A percentile compares a stretch with the other conserved stretches of the same genome.
These are phyloP conservation scores for Eucidaris tribuloides DNA, from an alignment of 35 echinoderm and acorn worm species.

Conservation along the genomic window DNA sequence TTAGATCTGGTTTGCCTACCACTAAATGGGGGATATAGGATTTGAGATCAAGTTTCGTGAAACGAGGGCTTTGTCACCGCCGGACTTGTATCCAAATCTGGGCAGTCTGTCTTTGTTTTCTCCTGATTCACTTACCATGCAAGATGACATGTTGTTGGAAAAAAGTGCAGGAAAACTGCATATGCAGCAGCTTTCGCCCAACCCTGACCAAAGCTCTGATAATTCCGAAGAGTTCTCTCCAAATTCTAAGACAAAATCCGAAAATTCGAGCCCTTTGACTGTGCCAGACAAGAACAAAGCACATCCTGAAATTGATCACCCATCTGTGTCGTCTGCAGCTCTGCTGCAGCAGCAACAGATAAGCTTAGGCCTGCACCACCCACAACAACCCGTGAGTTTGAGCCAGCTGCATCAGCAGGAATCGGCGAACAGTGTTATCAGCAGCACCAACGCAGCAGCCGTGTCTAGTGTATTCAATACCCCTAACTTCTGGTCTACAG, in stretches of 20 bases:
- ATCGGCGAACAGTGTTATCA: conserved; percentile 15
- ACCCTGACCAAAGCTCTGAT: conserved; percentile 81
- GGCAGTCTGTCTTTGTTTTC: conserved; percentile 97
- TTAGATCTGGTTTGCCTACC: not conserved
- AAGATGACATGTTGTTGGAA: conserved; percentile 98
- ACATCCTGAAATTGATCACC: conserved; percentile 18
- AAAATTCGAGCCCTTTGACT: conserved; percentile 85
- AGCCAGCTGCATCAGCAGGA: conserved; percentile 26
- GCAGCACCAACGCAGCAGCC: conserved; percentile 72
- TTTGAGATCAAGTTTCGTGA: conserved; percentile 56
- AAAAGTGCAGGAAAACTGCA: conserved; percentile 97
- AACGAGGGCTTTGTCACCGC: conserved; percentile 91
- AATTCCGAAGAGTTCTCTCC: conserved; percentile 88
- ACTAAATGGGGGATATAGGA: conserved; percentile 94
- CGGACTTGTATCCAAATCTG: conserved; percentile 91
- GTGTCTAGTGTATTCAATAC: conserved; percentile 68
- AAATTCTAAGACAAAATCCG: conserved; percentile 84
- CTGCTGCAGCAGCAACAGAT: conserved; percentile 57
- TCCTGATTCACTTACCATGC: conserved; percentile 85
- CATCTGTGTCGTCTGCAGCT: conserved; percentile 6
- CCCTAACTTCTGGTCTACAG: conserved; percentile 88
- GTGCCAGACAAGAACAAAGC: conserved; percentile 79
- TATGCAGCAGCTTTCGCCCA: conserved; percentile 92
- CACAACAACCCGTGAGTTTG: conserved; percentile 30
- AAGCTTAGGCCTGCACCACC: conserved; percentile 46